phyloP scores from a whole-genome alignment of 2,888 invertebrate genomes.

The Salpingus planirostris region DNA sequence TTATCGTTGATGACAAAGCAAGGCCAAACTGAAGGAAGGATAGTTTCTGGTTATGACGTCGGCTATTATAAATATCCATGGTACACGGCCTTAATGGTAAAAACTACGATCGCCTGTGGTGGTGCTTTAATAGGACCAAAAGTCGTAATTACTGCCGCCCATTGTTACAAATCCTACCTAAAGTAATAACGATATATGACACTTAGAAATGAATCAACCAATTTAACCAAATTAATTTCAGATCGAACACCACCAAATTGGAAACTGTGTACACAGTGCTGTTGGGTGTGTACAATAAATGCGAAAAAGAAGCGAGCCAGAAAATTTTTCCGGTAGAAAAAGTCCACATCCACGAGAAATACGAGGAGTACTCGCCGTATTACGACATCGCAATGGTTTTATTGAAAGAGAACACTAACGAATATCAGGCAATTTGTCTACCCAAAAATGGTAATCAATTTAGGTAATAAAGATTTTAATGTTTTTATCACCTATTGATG shows the following conservation, averaged over 20 bases:
- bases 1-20: no score
- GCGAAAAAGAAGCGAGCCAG: slow-evolving; percentile 28
- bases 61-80: slow-evolving; percentile 39
- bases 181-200: not conserved
- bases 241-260: slow-evolving; percentile 17
- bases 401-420: slow-evolving; percentile 25
- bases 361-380: slow-evolving; percentile 30
- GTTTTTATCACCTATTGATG: no score
- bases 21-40: slow-evolving; percentile 26
- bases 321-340: slow-evolving; percentile 26
- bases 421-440: slow-evolving; percentile 33
- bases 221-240: slow-evolving; percentile 1
- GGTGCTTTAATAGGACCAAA: slow-evolving; percentile 32
- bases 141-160: slow-evolving; percentile 37
- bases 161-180: slow-evolving; percentile 33
- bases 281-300: slow-evolving; percentile 35
- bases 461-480: no score
- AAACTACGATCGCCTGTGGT: slow-evolving; percentile 31
- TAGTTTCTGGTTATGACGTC: slow-evolving; percentile 37
- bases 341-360: slow-evolving; percentile 35
- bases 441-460: slow-evolving; percentile 30
- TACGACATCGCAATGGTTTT: slow-evolving; percentile 35
- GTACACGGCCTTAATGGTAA: slow-evolving; percentile 31
- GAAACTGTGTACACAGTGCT: slow-evolving; percentile 30
- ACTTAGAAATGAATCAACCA: not conserved